Evolutionary conservation across 2,797 vertebrate genomes (phyloP).

Genomic region (Crocidura indochinensis): DNA sequence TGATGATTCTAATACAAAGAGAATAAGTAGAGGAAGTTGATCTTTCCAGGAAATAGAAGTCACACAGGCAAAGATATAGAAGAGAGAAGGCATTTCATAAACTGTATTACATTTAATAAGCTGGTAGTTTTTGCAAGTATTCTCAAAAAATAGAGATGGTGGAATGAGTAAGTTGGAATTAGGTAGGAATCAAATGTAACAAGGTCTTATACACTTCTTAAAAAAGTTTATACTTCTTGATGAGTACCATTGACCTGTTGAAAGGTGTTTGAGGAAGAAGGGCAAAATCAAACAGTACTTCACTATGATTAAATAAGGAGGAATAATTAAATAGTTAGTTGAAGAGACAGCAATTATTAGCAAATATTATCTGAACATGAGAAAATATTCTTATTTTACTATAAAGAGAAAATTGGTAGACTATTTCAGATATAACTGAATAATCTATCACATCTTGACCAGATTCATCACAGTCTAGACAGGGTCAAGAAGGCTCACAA

Average conservation of each 20-base stretch:
- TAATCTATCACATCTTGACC: constrained; percentile 47
- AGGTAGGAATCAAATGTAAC: not conserved
- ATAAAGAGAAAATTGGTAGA: constrained; percentile 10
- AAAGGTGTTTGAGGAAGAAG: constrained; percentile 55
- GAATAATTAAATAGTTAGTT: constrained; percentile 14
- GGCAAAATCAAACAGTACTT: not conserved
- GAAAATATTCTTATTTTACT: constrained; percentile 39
- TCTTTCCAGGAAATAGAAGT: not conserved
- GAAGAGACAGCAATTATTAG: not conserved
- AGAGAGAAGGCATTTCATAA: not conserved
- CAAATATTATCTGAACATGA: constrained; percentile 41
- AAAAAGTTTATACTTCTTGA: constrained; percentile 17
- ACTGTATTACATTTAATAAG: not conserved
- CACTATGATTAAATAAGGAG: constrained; percentile 33
- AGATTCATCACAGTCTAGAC: constrained; percentile 28
- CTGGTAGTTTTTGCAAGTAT: not conserved
- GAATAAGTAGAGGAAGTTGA: not conserved
- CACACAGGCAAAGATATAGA: not conserved
- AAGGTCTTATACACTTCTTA: not conserved
- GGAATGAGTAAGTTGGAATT: not conserved
- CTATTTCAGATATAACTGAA: constrained; percentile 42
- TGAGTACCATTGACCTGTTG: not conserved
- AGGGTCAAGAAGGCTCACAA: constrained; percentile 49
- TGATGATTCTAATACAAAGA: not conserved
- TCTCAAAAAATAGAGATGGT: constrained; percentile 35